Conservation (phyloP, 2,113 vertebrate species). For the Tupaia tana region DNA sequence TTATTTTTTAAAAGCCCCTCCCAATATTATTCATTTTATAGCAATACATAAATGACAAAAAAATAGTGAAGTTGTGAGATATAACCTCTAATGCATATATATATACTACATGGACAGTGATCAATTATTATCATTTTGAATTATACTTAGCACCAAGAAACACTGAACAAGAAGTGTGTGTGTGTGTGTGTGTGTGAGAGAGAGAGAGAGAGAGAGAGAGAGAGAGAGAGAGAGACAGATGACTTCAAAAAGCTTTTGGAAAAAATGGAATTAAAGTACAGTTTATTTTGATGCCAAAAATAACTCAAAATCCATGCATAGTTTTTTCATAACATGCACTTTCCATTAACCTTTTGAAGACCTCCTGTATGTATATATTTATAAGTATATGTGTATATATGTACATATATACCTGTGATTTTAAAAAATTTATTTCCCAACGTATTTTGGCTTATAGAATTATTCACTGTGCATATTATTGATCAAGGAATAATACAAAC, state of each 20-base stretch:
- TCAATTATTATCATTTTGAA: background rate
- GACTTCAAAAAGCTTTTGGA: no score
- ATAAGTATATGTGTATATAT: background rate
- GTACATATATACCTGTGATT: background rate
- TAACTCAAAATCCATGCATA: no score
- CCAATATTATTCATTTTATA: background rate
- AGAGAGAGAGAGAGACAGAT: no score
- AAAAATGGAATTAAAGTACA: no score
- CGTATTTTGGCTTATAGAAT: background rate
- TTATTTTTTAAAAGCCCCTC: background rate
- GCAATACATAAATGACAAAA: background rate
- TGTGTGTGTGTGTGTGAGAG: background rate
- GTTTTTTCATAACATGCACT: no score
- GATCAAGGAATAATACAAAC: background rate
- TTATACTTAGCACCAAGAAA: constrained; percentile 16
- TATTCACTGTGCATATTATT: background rate
- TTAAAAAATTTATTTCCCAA: constrained; percentile 12
- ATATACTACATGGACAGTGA: background rate
- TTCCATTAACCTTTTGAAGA: no score
- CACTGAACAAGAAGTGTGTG: background rate
- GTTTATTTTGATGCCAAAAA: no score
- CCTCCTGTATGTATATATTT: no score
- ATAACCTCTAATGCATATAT: background rate
- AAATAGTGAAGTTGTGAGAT: background rate
- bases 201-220: no score